Evolutionary conservation across 2,113 vertebrate genomes (phyloP).

Genomic region (Rhinoptilus africanus): DNA sequence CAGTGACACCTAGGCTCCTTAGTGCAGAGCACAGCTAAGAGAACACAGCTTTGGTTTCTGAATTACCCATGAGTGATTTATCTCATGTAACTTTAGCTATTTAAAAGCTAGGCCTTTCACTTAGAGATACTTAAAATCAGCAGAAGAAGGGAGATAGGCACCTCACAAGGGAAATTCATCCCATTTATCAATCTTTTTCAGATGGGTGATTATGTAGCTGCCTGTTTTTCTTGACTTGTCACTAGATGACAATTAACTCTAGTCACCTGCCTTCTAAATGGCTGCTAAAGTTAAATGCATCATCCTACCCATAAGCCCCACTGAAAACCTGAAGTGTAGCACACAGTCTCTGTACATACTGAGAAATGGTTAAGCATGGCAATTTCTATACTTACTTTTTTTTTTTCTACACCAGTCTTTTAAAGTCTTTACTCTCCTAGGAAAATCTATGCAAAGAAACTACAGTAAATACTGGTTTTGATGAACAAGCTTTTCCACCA

Average conservation of each 20-base stretch:
- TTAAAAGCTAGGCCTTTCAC: neutral
- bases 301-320: neutral
- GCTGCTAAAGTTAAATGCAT: neutral
- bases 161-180: neutral
- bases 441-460: slow-evolving; percentile 38
- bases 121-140: neutral
- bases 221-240: neutral
- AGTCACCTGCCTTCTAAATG: neutral
- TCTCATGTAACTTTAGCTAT: neutral
- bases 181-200: neutral
- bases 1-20: neutral
- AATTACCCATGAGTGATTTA: neutral
- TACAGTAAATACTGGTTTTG: slow-evolving; percentile 40
- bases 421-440: neutral
- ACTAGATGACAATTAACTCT: neutral
- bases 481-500: slow-evolving; percentile 51
- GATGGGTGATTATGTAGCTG: neutral
- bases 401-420: neutral
- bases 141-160: neutral
- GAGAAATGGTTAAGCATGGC: neutral
- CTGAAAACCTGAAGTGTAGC: neutral
- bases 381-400: neutral
- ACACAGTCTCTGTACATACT: neutral
- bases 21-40: neutral
- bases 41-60: neutral